Base-by-base conservation (phyloP, 35 echinoderm and acorn worm genomes). In the Lytechinus variegatus region DNA sequence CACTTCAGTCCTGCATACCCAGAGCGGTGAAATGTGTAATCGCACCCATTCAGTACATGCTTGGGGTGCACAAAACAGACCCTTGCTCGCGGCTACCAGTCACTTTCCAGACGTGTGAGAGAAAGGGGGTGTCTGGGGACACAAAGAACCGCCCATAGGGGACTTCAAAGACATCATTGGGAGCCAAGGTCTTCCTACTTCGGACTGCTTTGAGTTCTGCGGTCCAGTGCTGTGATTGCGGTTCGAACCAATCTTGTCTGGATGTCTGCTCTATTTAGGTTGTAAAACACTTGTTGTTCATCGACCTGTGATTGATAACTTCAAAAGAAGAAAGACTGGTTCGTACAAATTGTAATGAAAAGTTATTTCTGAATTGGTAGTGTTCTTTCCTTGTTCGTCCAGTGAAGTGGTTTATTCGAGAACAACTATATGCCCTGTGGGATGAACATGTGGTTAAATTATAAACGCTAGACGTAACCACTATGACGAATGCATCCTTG, bases 381-480 rank as follows among this genome's bases (percentile, higher is more conserved):
- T 79, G 19, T 71, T 79, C n/a, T 79, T 14, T 79, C n/a, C 66
- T 1, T 79, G 66, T 6, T 79, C 33, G 33, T 44, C 16, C 19
- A 79, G 21, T 24, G 66, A 24, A 79, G 66, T 79, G 66, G 66
- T 79, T 44, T 24, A 3, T 3, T n/a, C 16, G 66, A 24, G 66
- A 19, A 79, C 66, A 79, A n/a, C 19, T 16, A 79, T 79, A 24
- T 79, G 66, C 19, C 21, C 66, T 24, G 19, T 16, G 66, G n/a
- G 66, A 79, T 79, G 21, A 6, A 24, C 16, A 5, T 79, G 66
- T 24, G 66, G 66, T 79, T 24, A 79, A 79, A 79, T 79, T 16
- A 79, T 19, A 79, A 79, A 79, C 66, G 66, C 66, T 79, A 79
- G 66, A 79, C 66, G n/a, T 79, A 79, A 79, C 66, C 66, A 79